Evolutionary conservation across 2,113 vertebrate genomes (phyloP).

Genomic region (Elgaria multicarinata): DNA sequence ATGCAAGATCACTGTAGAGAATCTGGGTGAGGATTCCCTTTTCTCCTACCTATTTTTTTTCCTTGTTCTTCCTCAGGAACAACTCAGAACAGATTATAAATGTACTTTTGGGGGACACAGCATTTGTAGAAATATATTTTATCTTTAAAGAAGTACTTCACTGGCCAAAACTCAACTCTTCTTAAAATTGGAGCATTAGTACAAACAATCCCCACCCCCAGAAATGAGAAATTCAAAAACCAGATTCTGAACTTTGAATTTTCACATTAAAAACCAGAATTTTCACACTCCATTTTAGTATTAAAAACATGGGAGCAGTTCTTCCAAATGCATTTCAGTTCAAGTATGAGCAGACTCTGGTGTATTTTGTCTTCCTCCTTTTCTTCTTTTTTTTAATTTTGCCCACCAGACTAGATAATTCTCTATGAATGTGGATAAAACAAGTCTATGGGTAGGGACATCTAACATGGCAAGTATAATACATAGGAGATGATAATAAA

Average conservation of each 20-base stretch:
- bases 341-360: neutral
- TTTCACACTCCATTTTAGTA: neutral
- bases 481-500: constrained; percentile 64
- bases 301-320: neutral
- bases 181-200: neutral
- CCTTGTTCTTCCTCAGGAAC: neutral
- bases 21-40: neutral
- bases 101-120: neutral
- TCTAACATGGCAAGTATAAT: constrained; percentile 60
- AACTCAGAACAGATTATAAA: neutral
- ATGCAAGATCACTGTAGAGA: neutral
- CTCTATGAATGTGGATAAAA: constrained; percentile 35
- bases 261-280: neutral
- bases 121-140: neutral
- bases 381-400: neutral
- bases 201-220: rapidly evolving
- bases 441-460: constrained; percentile 48
- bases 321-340: neutral
- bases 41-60: neutral
- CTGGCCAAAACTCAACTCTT: neutral
- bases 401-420: neutral
- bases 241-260: neutral
- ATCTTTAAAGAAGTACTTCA: neutral
- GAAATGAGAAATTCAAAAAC: neutral
- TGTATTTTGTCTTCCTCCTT: constrained; percentile 37